Evolutionary conservation across 2,113 vertebrate species (phyloP).

Genomic region (Caranx melampygus): DNA sequence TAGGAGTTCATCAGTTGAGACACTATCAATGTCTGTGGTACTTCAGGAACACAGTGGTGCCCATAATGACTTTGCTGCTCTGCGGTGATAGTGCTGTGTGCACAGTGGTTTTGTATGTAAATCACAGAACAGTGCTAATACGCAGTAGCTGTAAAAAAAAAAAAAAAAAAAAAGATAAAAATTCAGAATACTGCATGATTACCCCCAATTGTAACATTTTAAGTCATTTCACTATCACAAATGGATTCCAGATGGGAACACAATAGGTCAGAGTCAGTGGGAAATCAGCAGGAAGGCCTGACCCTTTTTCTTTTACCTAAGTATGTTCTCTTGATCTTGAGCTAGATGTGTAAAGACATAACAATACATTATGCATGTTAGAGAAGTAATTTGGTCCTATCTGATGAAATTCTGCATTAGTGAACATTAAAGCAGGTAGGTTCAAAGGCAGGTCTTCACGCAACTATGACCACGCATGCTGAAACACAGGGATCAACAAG

Average conservation of each 20-base stretch:
- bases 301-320: conserved; percentile 47
- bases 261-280: conserved; percentile 17
- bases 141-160: not conserved
- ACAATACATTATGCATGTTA: conserved; percentile 74
- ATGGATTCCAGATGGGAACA: conserved; percentile 9
- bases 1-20: not conserved
- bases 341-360: conserved; percentile 65
- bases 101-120: not conserved
- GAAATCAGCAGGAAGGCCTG: conserved; percentile 28
- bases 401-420: conserved; percentile 67
- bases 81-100: not conserved
- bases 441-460: conserved; percentile 66
- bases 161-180: not conserved
- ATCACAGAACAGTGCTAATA: not conserved
- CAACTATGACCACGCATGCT: conserved; percentile 43
- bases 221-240: not conserved
- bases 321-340: conserved; percentile 62
- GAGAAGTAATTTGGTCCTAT: conserved; percentile 65
- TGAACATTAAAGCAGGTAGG: conserved; percentile 62
- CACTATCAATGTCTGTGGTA: not conserved
- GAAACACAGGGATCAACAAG: conserved; percentile 54
- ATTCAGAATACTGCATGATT: conserved; percentile 16
- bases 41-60: not conserved
- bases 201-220: conserved; percentile 2
- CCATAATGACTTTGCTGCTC: not conserved